Evolutionary conservation across 2,888 invertebrate species (phyloP).

Genomic region (Thereva unica): DNA sequence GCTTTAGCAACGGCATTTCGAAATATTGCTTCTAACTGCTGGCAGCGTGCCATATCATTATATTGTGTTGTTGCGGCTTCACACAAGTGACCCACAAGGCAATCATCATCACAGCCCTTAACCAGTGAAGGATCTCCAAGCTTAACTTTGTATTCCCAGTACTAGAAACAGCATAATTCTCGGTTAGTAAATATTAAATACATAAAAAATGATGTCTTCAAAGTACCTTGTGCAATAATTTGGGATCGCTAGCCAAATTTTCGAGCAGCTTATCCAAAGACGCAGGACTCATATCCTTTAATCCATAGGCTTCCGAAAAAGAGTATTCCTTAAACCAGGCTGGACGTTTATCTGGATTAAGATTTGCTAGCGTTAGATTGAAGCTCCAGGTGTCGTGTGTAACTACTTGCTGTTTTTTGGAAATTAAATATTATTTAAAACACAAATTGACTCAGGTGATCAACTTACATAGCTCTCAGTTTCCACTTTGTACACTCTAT

Average conservation of each 20-base stretch:
- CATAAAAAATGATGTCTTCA: neutral
- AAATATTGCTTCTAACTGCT: constrained; percentile 47
- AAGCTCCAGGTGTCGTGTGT: constrained; percentile 74
- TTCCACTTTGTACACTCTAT: constrained; percentile 73
- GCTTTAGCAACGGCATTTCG: constrained; percentile 42
- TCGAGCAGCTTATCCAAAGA: constrained; percentile 67
- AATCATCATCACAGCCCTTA: constrained; percentile 49
- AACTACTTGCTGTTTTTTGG: constrained; percentile 63
- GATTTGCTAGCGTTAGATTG: constrained; percentile 76
- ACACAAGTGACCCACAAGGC: constrained; percentile 49
- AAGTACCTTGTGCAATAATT: constrained; percentile 48
- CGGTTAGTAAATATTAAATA: neutral
- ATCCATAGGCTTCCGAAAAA: constrained; percentile 69
- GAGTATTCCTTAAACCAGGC: constrained; percentile 76
- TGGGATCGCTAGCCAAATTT: constrained; percentile 60
- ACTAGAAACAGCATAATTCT: constrained; percentile 41
- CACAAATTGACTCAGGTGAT: neutral
- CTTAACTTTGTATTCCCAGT: constrained; percentile 49
- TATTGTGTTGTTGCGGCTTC: constrained; percentile 48
- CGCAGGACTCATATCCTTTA: constrained; percentile 64
- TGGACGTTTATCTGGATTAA: constrained; percentile 62
- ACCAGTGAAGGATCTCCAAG: constrained; percentile 49
- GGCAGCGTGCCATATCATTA: constrained; percentile 48
- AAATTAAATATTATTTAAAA: neutral
- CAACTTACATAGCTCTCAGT: constrained; percentile 63